phyloP scores from a whole-genome alignment of 2,113 vertebrate species.

The Centropus unirufus region DNA sequence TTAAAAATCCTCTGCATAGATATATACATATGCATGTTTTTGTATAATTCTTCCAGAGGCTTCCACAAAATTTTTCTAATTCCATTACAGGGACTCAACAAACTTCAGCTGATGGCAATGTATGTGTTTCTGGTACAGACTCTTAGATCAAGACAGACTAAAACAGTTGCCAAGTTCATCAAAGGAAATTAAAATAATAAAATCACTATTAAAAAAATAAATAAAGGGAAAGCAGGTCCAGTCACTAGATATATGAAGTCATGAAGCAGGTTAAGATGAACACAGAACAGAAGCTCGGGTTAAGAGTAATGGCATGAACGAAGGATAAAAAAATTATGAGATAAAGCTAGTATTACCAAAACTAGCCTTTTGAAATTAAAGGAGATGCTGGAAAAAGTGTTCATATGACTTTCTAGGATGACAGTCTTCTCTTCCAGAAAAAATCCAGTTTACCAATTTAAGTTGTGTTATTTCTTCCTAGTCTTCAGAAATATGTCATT shows the following conservation, averaged over 20 bases:
- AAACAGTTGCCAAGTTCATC: neutral
- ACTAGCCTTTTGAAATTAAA: neutral
- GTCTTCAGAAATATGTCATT: neutral
- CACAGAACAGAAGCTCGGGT: neutral
- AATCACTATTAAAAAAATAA: neutral
- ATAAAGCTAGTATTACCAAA: neutral
- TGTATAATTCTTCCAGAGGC: neutral
- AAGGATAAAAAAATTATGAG: neutral
- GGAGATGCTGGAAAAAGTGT: neutral
- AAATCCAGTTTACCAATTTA: neutral
- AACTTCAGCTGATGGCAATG: neutral
- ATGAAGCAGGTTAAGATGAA: neutral
- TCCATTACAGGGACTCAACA: neutral
- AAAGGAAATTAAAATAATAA: neutral
- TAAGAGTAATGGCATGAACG: neutral
- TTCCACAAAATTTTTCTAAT: neutral
- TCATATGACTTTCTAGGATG: neutral
- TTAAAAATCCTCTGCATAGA: neutral
- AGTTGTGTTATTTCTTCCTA: neutral
- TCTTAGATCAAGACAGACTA: neutral
- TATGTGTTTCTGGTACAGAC: neutral
- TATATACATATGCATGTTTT: neutral
- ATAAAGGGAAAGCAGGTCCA: neutral
- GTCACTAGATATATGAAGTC: neutral
- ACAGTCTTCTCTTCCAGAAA: neutral